Percentiles rank a stretch among this genome's conserved stretches.
Evolutionary conservation across 2,113 vertebrate species (phyloP).

Genomic region (Tretioscincus oriximinensis): DNA sequence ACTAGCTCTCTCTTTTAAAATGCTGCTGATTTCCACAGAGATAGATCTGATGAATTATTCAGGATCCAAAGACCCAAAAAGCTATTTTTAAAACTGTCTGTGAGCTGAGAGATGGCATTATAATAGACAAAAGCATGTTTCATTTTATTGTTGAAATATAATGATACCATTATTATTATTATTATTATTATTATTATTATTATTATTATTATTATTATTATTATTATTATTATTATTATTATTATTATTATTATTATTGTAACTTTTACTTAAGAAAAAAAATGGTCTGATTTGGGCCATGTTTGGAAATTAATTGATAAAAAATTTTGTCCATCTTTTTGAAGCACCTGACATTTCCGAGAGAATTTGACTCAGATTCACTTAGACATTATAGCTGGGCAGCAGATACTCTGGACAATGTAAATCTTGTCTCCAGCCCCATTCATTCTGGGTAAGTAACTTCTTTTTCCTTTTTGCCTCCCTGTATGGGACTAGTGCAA

Average conservation of each 20-base stretch:
- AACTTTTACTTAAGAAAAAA: no score
- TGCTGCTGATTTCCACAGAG: neutral
- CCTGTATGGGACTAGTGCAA: slow-evolving; percentile 21
- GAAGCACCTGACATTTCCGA: slow-evolving; percentile 90
- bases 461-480: slow-evolving; percentile 39
- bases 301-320: neutral
- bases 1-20: neutral
- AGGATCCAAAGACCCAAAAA: neutral
- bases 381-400: slow-evolving; percentile 97
- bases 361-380: slow-evolving; percentile 91
- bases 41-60: slow-evolving; percentile 13
- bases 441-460: slow-evolving; percentile 94
- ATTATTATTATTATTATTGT: no score
- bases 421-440: slow-evolving; percentile 93
- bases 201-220: no score
- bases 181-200: no score
- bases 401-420: slow-evolving; percentile 92
- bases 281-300: no score
- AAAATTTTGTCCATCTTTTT: slow-evolving; percentile 54
- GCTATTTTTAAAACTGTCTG: slow-evolving; percentile 12
- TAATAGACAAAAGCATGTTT: neutral
- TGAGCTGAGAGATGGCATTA: slow-evolving; percentile 13
- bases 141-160: slow-evolving; percentile 45
- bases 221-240: no score
- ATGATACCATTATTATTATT: slow-evolving; percentile 25